These are phyloP conservation scores for Melanotaenia duboulayi DNA, from an alignment of 2,113 vertebrate genomes.

Conservation along the genomic window DNA sequence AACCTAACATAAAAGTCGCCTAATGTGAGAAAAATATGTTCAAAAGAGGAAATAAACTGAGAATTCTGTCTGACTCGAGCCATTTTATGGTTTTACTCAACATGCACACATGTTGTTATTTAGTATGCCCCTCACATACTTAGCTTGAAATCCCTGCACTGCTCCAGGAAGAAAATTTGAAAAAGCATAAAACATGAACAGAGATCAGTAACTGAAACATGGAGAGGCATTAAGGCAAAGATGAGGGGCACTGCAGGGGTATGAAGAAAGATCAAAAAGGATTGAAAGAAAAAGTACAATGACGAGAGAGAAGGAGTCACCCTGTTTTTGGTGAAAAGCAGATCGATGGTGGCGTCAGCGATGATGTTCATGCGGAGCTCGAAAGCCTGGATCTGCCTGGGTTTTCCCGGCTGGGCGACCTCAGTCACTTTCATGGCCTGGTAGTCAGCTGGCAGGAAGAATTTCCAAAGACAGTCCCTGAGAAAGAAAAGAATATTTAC, in stretches of 20 bases:
- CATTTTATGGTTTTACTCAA: constrained; percentile 28
- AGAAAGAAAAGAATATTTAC: neutral
- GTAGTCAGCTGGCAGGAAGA: constrained; percentile 96
- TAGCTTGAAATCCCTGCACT: constrained; percentile 31
- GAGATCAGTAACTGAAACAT: constrained; percentile 48
- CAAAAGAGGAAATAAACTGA: constrained; percentile 24
- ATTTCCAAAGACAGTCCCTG: constrained; percentile 98
- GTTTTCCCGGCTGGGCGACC: constrained; percentile 89
- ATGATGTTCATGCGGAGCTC: constrained; percentile 99
- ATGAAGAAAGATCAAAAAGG: constrained; percentile 35
- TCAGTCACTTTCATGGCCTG: constrained; percentile 95
- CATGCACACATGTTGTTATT: constrained; percentile 26
- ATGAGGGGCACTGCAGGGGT: constrained; percentile 8
- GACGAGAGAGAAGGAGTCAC: constrained; percentile 76
- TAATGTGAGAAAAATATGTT: constrained; percentile 37
- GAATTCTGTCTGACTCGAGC: constrained; percentile 4
- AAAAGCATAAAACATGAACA: constrained; percentile 67
- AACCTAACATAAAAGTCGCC: constrained; percentile 16
- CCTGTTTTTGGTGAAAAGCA: constrained; percentile 99
- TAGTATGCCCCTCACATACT: constrained; percentile 47
- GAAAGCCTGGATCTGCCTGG: constrained; percentile 95
- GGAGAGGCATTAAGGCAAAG: constrained; percentile 39
- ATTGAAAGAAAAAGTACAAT: neutral
- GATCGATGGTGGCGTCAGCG: constrained; percentile 96
- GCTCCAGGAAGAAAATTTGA: constrained; percentile 38